A percentile compares a stretch with the other conserved stretches of the same genome.
Evolutionary conservation across 1,140 invertebrate species (phyloP).

Genomic region (Drusus annulatus): DNA sequence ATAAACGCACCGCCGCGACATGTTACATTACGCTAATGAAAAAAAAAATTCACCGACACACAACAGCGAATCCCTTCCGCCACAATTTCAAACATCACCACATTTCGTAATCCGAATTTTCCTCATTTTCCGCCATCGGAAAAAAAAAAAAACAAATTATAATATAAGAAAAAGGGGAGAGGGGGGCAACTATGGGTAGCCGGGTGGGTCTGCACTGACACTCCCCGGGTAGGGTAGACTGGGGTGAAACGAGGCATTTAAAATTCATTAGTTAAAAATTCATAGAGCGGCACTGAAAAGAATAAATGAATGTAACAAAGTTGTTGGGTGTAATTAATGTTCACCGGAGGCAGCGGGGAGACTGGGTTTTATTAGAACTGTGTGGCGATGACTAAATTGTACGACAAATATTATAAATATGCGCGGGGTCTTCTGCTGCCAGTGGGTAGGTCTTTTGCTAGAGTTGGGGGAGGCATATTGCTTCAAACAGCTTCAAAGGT

Average conservation of each 20-base stretch:
- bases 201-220: not conserved
- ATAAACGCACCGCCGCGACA: not conserved
- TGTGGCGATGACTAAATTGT: conserved; percentile 46
- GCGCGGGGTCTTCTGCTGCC: not conserved
- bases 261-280: conserved; percentile 60
- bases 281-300: conserved; percentile 59
- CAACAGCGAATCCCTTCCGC: conserved; percentile 48
- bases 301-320: conserved; percentile 60
- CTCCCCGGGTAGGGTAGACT: conserved; percentile 31
- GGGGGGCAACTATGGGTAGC: conserved; percentile 3
- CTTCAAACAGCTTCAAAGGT: too few relatives aligned
- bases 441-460: too few relatives aligned
- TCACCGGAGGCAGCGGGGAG: conserved; percentile 37
- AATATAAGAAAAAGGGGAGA: conserved; percentile 50
- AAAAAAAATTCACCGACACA: conserved; percentile 49
- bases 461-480: too few relatives aligned
- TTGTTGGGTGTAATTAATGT: conserved; percentile 60
- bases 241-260: conserved; percentile 58
- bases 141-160: conserved; percentile 58
- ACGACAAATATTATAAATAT: conserved; percentile 42
- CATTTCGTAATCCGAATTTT: conserved; percentile 59
- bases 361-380: conserved; percentile 43
- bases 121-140: conserved; percentile 58
- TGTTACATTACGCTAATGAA: conserved; percentile 46
- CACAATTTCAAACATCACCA: conserved; percentile 56